A percentile compares a stretch with the other conserved stretches of the same genome.
phyloP scores from a whole-genome alignment of 1,140 invertebrate species.

The Leptinotarsa texana region DNA sequence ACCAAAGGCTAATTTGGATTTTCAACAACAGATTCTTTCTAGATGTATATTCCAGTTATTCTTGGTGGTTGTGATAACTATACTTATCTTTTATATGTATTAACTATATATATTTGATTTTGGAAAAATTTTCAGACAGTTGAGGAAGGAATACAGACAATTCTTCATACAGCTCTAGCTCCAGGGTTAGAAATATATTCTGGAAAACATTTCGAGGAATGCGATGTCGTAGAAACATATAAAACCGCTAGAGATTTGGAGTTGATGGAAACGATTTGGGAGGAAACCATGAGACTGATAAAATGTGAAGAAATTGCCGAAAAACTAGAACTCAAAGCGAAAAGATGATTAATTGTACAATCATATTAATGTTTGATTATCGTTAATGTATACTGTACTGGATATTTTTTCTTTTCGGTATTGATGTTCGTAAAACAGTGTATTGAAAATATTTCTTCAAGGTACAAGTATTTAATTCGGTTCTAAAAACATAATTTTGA shows the following conservation, averaged over 20 bases:
- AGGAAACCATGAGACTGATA: slow-evolving; percentile 37
- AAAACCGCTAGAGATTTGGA: slow-evolving; percentile 20
- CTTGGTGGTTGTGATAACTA: no score
- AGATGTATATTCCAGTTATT: no score
- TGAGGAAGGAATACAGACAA: slow-evolving; percentile 45
- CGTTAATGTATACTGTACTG: no score
- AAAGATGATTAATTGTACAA: no score
- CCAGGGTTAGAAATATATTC: slow-evolving; percentile 33
- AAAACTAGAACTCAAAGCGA: no score
- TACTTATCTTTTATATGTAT: no score
- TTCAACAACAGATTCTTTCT: no score
- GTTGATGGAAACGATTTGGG: slow-evolving; percentile 38
- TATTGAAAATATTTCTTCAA: slow-evolving; percentile 35
- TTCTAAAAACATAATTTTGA: no score
- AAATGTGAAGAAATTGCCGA: slow-evolving; percentile 5
- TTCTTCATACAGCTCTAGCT: slow-evolving; percentile 37
- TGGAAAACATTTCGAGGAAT: slow-evolving; percentile 42
- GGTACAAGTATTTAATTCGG: slow-evolving; percentile 9
- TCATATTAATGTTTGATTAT: no score
- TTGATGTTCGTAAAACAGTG: background rate
- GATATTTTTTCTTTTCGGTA: no score
- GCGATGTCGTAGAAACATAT: slow-evolving; percentile 31
- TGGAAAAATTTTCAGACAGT: slow-evolving; percentile 31
- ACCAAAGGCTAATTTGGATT: no score
- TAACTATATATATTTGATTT: no score